Percentiles rank a stretch among this genome's conserved stretches.
Conservation (phyloP, 1,140 invertebrate species). For the Whitmania pigra region DNA sequence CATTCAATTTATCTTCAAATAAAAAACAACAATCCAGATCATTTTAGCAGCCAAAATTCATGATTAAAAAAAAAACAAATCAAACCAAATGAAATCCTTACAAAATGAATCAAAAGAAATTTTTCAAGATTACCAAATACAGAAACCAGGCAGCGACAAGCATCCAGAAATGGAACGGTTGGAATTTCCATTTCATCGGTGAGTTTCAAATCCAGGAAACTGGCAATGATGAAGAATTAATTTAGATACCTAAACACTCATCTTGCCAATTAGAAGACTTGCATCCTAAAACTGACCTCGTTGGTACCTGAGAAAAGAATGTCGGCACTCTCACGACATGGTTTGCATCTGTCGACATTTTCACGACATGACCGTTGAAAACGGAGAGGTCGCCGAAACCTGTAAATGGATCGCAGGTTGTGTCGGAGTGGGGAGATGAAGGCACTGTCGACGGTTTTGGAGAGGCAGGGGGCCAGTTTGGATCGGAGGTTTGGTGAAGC, state of each 20-base stretch:
- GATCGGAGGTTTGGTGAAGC: no score
- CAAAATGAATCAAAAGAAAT: not conserved
- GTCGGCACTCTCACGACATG: not conserved
- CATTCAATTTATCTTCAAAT: conserved; percentile 28
- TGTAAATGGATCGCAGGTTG: no score
- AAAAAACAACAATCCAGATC: not conserved
- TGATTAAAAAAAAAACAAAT: not conserved
- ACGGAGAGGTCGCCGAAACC: no score
- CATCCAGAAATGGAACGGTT: conserved; percentile 25
- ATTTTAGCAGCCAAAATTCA: not conserved
- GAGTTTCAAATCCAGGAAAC: conserved; percentile 21
- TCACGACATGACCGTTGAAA: not conserved
- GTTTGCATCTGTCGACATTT: not conserved
- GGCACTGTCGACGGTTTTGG: no score
- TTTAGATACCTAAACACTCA: not conserved
- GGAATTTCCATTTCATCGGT: conserved; percentile 20
- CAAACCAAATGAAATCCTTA: not conserved
- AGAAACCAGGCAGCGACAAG: conserved; percentile 20
- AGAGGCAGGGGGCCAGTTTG: no score
- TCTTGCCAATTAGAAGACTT: not conserved
- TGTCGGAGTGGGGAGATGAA: no score
- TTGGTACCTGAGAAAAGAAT: not conserved
- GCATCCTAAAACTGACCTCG: not conserved
- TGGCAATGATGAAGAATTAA: not conserved
- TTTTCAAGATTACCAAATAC: conserved; percentile 23